Base-by-base conservation (phyloP, 1,140 invertebrate genomes). In the Caenorhabditis briggsae region DNA sequence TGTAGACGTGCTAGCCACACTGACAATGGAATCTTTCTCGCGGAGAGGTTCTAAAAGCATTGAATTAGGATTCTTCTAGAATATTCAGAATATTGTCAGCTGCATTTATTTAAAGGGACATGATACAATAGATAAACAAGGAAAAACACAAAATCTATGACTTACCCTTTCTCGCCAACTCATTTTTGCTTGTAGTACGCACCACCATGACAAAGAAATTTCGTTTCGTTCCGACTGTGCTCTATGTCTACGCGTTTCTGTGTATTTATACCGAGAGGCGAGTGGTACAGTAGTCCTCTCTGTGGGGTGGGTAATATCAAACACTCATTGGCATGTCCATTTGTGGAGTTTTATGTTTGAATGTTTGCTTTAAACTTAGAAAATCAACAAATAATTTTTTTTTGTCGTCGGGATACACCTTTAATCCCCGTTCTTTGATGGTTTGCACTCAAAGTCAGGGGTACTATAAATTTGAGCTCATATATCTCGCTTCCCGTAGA, bases 111-210 rank as follows among this genome's bases (percentile, higher is more conserved):
- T 33, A 33, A 33, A 33, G 33, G 33, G 33, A 33, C 33, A 33
- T 33, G 33, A 33, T 33, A 25, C 11, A 64, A 64, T 18, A 64
- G 33, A 64, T 64, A 33, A 33, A 33, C 41, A 70, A 43, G 43
- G 16, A 14, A 53, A 5, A 53, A 53, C 64, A 70, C 64, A 70
- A 70, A 70, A 43, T 43, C 64, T 70, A 46, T 70, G 64, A 70
- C 64, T 70, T 70, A 70, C 64, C 64, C 41, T 70, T 70, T 46
- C 64, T 43, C 64, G 64, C 33, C 64, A 70, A 70, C 41, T 70
- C 64, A 70, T 70, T 70, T 70, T 70, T 70, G 41, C 64, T 70
- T 70, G 64, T 70, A 46, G 64, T 70, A 46, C 64, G 64, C 16
- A 70, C 64, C 18, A 70, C 64, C 64, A 70, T 70, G 64, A 43